Percentiles rank a stretch among this genome's conserved stretches.
phyloP scores from a whole-genome alignment of 2,113 vertebrate species.

The Anas platyrhynchos region DNA sequence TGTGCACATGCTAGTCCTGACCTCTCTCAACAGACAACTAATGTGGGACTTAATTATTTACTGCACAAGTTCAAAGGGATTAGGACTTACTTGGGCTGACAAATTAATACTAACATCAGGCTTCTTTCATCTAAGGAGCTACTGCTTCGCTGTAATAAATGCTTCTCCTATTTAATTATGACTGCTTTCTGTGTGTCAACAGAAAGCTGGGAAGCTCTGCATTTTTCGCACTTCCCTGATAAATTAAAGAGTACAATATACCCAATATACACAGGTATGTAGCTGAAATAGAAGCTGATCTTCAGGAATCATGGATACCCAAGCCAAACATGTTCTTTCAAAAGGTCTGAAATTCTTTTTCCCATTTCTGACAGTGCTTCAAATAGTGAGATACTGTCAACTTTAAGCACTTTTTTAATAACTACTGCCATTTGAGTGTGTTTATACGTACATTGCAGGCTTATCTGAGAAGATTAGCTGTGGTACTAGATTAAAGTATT shows the following conservation, averaged over 20 bases:
- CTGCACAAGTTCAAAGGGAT: background rate
- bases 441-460: background rate
- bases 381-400: background rate
- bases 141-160: background rate
- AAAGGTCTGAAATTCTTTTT: background rate
- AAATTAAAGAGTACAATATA: background rate
- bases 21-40: background rate
- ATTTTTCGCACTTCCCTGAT: background rate
- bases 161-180: background rate
- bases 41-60: background rate
- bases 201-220: background rate
- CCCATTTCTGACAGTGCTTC: background rate
- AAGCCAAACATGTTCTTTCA: background rate
- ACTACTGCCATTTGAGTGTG: background rate
- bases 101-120: background rate
- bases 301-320: background rate
- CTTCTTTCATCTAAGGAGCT: background rate
- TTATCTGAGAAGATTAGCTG: constrained; percentile 50
- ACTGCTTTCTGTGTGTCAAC: background rate
- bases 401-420: background rate
- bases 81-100: background rate
- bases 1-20: background rate
- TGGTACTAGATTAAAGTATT: constrained; percentile 44
- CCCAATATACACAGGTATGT: background rate
- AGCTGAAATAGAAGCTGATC: background rate